A percentile compares a stretch with the other conserved stretches of the same genome.
Evolutionary conservation across 1,140 invertebrate species (phyloP).

Genomic region (Metaphire vulgaris): DNA sequence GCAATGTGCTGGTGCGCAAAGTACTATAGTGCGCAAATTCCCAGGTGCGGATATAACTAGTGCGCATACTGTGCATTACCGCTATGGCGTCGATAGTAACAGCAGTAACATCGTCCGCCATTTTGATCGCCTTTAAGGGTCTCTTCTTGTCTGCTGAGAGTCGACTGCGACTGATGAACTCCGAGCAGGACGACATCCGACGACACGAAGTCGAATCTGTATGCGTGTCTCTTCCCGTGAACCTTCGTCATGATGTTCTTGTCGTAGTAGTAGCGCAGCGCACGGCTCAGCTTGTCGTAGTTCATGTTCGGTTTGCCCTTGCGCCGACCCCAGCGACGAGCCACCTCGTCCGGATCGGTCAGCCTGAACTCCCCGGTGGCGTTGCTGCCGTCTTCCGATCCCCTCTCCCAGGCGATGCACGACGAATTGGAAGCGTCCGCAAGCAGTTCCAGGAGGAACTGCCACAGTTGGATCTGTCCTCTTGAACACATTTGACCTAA

Average conservation of each 20-base stretch:
- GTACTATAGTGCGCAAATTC: too few species aligned
- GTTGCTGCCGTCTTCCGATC: conserved; percentile 49
- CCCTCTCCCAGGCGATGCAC: conserved; percentile 89
- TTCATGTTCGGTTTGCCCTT: conserved; percentile 99
- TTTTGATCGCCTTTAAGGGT: too few species aligned
- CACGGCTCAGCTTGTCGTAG: conserved; percentile 95
- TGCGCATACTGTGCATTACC: too few species aligned
- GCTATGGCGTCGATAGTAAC: not conserved
- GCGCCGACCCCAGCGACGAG: conserved; percentile 90
- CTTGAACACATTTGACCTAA: too few species aligned
- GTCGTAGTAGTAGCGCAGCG: conserved; percentile 75
- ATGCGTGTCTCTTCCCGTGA: conserved; percentile 88
- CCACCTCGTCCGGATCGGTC: conserved; percentile 95
- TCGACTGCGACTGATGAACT: too few species aligned
- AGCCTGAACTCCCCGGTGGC: conserved; percentile 95
- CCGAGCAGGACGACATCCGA: not conserved
- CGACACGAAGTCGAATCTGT: conserved; percentile 65
- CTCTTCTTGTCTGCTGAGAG: not conserved
- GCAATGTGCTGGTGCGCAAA: too few species aligned
- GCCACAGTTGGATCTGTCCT: conserved; percentile 92
- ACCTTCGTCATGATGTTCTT: conserved; percentile 62
- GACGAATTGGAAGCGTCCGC: conserved; percentile 72
- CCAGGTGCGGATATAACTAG: too few species aligned
- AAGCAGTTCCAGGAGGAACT: conserved; percentile 91
- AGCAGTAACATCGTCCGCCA: not conserved